Evolutionary conservation across 2,888 invertebrate genomes (phyloP), one percentile per base, ranked within the genome.

Genomic region (Acleris emargana): DNA sequence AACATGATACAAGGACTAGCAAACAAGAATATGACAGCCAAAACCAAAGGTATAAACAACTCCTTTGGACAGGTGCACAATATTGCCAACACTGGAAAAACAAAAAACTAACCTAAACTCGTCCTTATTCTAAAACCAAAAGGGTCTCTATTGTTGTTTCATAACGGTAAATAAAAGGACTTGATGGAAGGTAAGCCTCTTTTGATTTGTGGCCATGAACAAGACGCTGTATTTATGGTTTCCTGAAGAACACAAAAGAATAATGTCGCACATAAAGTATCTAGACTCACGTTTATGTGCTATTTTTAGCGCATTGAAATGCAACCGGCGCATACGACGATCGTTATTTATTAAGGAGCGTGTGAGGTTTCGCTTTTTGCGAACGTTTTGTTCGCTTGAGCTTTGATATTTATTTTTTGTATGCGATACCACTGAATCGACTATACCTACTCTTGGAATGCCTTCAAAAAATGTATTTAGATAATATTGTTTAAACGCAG

Each of bases 171-270:
- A 70, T 50, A 73, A 75, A 75, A 72, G 72, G 77, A 68, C 69
- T 60, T 67, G 66, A 73, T 71, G 77, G 77, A 80, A 81, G 74
- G 81, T 79, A 87, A 87, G 82, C 83, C 78, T 78, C 81, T 82
- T 83, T 84, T 88, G 88, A 89, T 88, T 88, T 88, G 88, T 87
- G 80, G 81, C 69, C 73, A 72, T 79, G 82, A 81, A 82, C 82
- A 83, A 83, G 83, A 80, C 82, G 80, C 76, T 73, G 77, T 88
- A 84, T 80, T 88, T 88, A 88, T 86, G 83, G 84, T 87, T 88
- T 86, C 86, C 86, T 84, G 75, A 76, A 76, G 76, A 77, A 80
- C 77, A 80, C 75, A 77, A 83, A 81, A 81, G 82, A 80, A 80
- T 84, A 79, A 75, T 77, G 73, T 77, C 78, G 74, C 55, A 57